Percentiles rank a stretch among this genome's conserved stretches.
Conservation (phyloP, 2,888 invertebrate genomes). For the Dione juno region DNA sequence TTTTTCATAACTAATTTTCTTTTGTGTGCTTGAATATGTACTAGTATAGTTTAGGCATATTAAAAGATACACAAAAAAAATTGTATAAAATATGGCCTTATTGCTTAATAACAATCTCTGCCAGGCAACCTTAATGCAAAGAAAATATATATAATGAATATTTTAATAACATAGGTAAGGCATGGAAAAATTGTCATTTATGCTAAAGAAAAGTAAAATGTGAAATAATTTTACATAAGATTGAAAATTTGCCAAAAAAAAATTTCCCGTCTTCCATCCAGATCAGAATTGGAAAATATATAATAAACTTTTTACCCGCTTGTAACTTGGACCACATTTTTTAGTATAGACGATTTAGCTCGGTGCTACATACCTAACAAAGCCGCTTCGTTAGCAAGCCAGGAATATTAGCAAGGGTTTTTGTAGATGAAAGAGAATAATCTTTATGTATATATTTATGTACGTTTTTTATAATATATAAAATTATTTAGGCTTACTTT, state of each 20-base stretch:
- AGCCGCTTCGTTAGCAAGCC: constrained; percentile 74
- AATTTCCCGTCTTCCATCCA: neutral
- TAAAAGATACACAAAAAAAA: no score
- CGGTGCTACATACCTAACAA: constrained; percentile 69
- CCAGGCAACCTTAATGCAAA: no score
- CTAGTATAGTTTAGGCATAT: no score
- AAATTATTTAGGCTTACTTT: neutral
- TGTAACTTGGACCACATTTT: constrained; percentile 46
- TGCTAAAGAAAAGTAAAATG: neutral
- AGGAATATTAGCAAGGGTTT: constrained; percentile 64
- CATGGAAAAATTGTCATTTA: no score
- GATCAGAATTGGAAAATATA: neutral
- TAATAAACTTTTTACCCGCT: neutral
- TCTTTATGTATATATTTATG: neutral
- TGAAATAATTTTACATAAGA: neutral
- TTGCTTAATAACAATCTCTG: no score
- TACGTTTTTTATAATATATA: neutral
- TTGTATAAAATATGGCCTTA: no score
- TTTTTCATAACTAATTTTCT: no score
- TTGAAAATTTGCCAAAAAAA: neutral
- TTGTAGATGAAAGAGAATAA: constrained; percentile 52
- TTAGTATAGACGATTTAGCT: constrained; percentile 65
- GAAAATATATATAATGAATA: no score
- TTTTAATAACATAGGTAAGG: no score
- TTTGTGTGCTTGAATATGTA: no score